phyloP scores from a whole-genome alignment of 2,113 vertebrate species.

The Panthera uncia region DNA sequence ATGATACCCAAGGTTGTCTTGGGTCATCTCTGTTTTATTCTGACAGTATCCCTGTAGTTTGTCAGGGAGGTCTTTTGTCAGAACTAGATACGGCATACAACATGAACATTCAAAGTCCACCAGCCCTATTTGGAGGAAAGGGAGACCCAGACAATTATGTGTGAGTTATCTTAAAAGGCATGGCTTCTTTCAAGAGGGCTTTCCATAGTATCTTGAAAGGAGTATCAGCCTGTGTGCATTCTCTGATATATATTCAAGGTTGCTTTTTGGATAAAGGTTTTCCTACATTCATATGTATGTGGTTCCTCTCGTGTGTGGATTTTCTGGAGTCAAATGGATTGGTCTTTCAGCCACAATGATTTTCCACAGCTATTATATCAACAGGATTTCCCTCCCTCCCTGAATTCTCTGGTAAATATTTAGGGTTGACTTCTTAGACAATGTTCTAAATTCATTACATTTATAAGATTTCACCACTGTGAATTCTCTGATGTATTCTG shows the following conservation, averaged over 20 bases:
- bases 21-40: background rate
- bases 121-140: background rate
- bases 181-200: background rate
- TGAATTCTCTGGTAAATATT: constrained; percentile 34
- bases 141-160: background rate
- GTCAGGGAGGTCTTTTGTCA: background rate
- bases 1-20: background rate
- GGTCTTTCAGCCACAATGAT: background rate
- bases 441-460: constrained; percentile 13
- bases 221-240: background rate
- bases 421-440: background rate
- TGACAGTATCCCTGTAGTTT: background rate
- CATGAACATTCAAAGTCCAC: background rate
- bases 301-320: background rate
- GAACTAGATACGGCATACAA: background rate
- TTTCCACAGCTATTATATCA: background rate
- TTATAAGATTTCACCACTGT: background rate
- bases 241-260: background rate
- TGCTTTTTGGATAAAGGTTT: background rate
- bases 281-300: background rate
- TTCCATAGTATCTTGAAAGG: background rate
- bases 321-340: background rate
- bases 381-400: background rate
- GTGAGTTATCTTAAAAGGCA: background rate
- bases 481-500: constrained; percentile 56